phyloP scores from a whole-genome alignment of 2,797 vertebrate species.

The Toxotes lorentzi region DNA sequence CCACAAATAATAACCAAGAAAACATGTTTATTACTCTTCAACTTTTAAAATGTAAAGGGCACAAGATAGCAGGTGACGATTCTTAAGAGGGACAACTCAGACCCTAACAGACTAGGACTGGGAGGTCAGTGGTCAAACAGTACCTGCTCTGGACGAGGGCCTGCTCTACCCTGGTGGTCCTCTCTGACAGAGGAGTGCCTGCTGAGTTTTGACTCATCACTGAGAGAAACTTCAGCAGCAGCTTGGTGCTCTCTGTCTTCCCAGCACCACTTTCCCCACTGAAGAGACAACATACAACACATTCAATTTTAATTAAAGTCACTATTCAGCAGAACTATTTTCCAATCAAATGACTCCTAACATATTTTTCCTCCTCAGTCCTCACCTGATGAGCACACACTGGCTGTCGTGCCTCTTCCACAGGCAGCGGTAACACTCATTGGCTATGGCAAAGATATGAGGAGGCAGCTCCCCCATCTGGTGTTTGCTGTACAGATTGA shows the following conservation, averaged over 20 bases:
- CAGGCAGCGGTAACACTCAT: conserved; percentile 94
- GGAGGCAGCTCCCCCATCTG: conserved; percentile 94
- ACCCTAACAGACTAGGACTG: neutral
- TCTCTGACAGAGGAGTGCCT: conserved; percentile 83
- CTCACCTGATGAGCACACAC: conserved; percentile 94
- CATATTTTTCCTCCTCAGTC: neutral
- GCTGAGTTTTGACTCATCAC: conserved; percentile 92
- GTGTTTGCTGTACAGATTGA: conserved; percentile 90
- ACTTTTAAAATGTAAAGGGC: neutral
- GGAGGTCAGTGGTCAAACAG: neutral
- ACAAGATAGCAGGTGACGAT: neutral
- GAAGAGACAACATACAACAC: conserved; percentile 7
- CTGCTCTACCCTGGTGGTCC: conserved; percentile 90
- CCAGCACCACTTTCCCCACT: conserved; percentile 94
- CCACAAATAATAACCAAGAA: neutral
- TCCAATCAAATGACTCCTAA: neutral
- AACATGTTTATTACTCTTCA: neutral
- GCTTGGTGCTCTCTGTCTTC: conserved; percentile 95
- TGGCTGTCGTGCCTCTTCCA: conserved; percentile 96
- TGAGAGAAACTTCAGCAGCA: conserved; percentile 93
- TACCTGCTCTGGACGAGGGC: conserved; percentile 95
- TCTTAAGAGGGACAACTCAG: neutral
- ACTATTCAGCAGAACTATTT: neutral
- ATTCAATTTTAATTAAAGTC: neutral
- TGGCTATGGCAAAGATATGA: conserved; percentile 94